Evolutionary conservation across 2,113 vertebrate genomes (phyloP).

Genomic region (Rhegmatorhina hoffmannsi): DNA sequence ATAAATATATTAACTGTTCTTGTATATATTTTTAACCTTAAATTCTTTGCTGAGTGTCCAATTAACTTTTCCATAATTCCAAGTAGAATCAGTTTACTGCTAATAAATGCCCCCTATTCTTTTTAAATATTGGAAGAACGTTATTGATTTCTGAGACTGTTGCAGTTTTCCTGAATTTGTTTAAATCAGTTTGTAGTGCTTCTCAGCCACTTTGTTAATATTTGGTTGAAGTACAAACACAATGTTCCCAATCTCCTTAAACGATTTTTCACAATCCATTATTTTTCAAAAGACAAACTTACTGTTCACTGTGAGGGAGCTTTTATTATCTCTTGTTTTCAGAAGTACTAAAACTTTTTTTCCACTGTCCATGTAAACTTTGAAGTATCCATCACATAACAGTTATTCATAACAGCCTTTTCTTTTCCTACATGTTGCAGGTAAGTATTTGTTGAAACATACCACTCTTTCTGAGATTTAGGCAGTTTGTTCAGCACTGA

Average conservation of each 20-base stretch:
- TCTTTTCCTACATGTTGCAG: neutral
- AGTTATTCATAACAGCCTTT: neutral
- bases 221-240: neutral
- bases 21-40: neutral
- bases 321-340: neutral
- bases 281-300: neutral
- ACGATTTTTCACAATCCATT: neutral
- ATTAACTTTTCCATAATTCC: neutral
- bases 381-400: neutral
- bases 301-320: neutral
- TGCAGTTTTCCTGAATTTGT: neutral
- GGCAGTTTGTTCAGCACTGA: neutral
- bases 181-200: neutral
- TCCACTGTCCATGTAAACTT: neutral
- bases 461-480: neutral
- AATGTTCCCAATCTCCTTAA: neutral
- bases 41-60: neutral
- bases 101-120: neutral
- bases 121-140: neutral
- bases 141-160: neutral
- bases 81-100: neutral
- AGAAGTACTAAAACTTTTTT: neutral
- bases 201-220: neutral
- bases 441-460: neutral
- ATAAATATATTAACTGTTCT: neutral